Evolutionary conservation across 2,888 invertebrate genomes (phyloP).

Genomic region (Drosophila nigricruria): DNA sequence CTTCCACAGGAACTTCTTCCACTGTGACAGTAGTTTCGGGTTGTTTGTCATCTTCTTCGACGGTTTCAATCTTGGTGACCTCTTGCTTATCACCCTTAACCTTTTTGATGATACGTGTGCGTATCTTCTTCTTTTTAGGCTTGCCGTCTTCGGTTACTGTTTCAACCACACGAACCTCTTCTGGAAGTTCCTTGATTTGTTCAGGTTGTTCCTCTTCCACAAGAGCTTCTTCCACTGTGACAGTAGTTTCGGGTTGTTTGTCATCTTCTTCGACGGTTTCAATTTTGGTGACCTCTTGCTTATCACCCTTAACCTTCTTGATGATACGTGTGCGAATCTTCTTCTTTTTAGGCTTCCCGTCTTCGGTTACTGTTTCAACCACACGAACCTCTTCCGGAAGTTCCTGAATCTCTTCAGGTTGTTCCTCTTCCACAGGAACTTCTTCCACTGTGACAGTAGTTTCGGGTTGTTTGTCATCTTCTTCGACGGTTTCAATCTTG

Average conservation of each 20-base stretch:
- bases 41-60: constrained; percentile 27
- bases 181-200: constrained; percentile 25
- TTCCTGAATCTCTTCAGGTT: constrained; percentile 16
- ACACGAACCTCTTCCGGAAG: constrained; percentile 29
- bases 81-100: constrained; percentile 33
- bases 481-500: constrained; percentile 29
- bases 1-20: constrained; percentile 14
- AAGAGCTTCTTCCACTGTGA: constrained; percentile 28
- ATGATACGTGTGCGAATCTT: constrained; percentile 36
- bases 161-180: constrained; percentile 27
- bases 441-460: constrained; percentile 26
- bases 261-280: constrained; percentile 38
- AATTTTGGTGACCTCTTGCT: constrained; percentile 39
- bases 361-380: constrained; percentile 14
- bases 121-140: constrained; percentile 33
- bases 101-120: constrained; percentile 30
- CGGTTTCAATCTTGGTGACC: constrained; percentile 32
- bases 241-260: constrained; percentile 30
- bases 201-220: constrained; percentile 23
- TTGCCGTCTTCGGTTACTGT: constrained; percentile 22
- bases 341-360: constrained; percentile 27
- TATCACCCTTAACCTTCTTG: constrained; percentile 37
- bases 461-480: constrained; percentile 25
- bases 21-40: constrained; percentile 29
- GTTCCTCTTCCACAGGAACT: constrained; percentile 8